Conservation (phyloP, 2,888 invertebrate species). For the Synergus japonicus region DNA sequence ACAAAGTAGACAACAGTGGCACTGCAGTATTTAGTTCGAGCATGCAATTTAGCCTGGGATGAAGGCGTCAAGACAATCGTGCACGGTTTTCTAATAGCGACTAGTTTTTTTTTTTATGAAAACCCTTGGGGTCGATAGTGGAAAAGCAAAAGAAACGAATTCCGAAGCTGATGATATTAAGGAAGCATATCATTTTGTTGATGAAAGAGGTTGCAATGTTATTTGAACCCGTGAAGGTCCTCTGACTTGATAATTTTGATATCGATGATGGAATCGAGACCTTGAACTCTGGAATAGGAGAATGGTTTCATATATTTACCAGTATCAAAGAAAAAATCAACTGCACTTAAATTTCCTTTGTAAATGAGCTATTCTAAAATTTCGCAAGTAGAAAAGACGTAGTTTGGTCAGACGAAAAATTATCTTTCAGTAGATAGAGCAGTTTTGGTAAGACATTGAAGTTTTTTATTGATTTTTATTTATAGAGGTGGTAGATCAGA, state of each 20-base stretch:
- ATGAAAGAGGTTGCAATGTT: background rate
- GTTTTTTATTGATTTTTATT: too few relatives aligned
- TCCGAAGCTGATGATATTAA: conserved; percentile 4
- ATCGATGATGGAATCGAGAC: background rate
- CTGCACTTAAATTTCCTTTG: too few relatives aligned
- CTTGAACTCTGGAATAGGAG: background rate
- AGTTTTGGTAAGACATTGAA: too few relatives aligned
- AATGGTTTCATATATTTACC: background rate
- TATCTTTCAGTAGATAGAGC: too few relatives aligned
- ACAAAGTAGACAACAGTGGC: conserved; percentile 49
- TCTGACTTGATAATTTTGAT: too few relatives aligned
- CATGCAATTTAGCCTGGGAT: conserved; percentile 50
- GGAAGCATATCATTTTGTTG: background rate
- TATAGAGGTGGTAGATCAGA: too few relatives aligned
- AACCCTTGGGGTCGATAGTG: conserved; percentile 4
- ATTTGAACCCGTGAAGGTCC: background rate
- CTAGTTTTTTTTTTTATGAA: background rate
- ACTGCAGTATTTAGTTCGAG: conserved; percentile 64
- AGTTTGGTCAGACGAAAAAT: too few relatives aligned
- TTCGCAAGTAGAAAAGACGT: too few relatives aligned
- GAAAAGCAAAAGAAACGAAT: background rate
- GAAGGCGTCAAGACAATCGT: conserved; percentile 33
- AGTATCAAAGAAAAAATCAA: too few relatives aligned
- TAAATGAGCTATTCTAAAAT: too few relatives aligned
- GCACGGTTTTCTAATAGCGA: conserved; percentile 42